These are phyloP conservation scores for Drosophila setosimentum DNA, from an alignment of 2,888 invertebrate species.

Conservation along the genomic window DNA sequence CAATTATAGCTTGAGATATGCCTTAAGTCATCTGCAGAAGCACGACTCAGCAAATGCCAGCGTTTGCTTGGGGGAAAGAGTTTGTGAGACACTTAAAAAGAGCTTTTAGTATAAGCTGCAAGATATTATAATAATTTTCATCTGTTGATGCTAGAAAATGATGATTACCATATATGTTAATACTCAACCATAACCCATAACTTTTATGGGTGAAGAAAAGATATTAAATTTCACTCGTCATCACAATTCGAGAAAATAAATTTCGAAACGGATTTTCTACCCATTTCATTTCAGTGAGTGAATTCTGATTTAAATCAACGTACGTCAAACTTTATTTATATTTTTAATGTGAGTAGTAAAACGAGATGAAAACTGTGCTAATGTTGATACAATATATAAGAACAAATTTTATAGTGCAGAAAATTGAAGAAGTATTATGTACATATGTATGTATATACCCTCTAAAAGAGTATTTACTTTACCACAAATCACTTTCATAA, in stretches of 20 bases:
- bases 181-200: neutral
- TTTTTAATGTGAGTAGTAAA: neutral
- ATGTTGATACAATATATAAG: neutral
- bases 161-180: constrained; percentile 23
- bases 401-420: neutral
- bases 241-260: neutral
- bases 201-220: neutral
- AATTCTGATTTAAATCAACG: neutral
- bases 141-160: constrained; percentile 17
- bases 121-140: constrained; percentile 8
- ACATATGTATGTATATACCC: too few species aligned
- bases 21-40: neutral
- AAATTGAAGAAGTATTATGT: neutral
- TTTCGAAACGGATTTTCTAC: neutral
- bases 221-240: neutral
- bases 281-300: neutral
- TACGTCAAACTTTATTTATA: neutral
- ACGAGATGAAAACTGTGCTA: neutral
- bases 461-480: neutral
- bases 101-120: neutral
- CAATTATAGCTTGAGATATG: constrained; percentile 58
- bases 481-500: constrained; percentile 5
- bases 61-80: neutral
- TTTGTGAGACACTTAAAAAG: neutral
- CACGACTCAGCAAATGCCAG: constrained; percentile 20